Percentiles rank a stretch among this genome's conserved stretches.
These are phyloP conservation scores for Lycophotia porphyrea DNA, from an alignment of 2,888 invertebrate genomes.

Conservation along the genomic window DNA sequence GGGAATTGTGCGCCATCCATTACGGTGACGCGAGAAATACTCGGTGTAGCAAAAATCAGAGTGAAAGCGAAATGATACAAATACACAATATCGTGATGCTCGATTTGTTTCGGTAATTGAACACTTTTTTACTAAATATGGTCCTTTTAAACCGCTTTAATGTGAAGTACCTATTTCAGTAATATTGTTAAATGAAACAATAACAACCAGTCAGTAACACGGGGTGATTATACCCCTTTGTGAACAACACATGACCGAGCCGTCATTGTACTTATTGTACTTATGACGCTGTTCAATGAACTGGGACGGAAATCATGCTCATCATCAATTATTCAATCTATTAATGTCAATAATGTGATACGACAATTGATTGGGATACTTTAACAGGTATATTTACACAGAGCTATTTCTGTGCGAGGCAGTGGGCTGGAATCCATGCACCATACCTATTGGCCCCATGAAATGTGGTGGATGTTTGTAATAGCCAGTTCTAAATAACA, in stretches of 20 bases:
- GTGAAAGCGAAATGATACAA: neutral
- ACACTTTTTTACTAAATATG: neutral
- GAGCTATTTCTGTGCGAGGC: neutral
- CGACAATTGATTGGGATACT: neutral
- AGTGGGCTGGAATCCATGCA: no score
- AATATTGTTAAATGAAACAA: slow-evolving; percentile 6
- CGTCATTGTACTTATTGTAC: neutral
- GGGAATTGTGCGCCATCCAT: slow-evolving; percentile 11
- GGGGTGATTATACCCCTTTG: slow-evolving; percentile 25
- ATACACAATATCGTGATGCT: neutral
- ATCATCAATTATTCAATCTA: neutral
- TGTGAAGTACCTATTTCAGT: neutral
- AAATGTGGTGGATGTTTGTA: neutral
- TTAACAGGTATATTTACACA: neutral
- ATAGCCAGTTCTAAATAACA: neutral
- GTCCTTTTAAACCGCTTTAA: neutral
- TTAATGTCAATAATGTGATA: neutral
- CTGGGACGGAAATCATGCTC: neutral
- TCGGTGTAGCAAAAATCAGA: neutral
- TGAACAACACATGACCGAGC: slow-evolving; percentile 1
- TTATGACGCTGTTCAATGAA: slow-evolving; percentile 23
- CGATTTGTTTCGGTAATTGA: neutral
- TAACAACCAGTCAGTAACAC: slow-evolving; percentile 7
- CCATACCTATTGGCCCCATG: neutral
- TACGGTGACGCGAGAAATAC: neutral